Conservation (phyloP, 2,888 invertebrate species). For the Mimumesa dahlbomi region DNA sequence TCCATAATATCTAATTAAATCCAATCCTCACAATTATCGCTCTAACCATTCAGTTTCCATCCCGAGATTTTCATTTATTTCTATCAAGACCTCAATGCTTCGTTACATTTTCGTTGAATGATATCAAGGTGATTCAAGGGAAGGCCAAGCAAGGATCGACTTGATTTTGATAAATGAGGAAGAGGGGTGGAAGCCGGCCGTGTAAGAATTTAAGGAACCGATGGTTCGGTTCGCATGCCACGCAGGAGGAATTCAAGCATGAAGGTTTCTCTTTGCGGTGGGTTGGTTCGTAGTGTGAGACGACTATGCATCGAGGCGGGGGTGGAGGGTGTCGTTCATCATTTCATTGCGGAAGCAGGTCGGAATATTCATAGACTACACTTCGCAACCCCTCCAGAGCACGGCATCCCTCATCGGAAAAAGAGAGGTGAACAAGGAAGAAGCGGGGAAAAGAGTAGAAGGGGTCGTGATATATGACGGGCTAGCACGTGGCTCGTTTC, state of each 20-base stretch:
- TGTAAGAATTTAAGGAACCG: constrained; percentile 76
- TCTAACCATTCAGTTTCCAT: neutral
- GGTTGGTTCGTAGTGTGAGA: constrained; percentile 42
- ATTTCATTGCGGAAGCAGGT: constrained; percentile 72
- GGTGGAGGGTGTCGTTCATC: constrained; percentile 74
- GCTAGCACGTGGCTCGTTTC: constrained; percentile 76
- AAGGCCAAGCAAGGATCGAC: constrained; percentile 63
- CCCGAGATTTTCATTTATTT: too few species aligned
- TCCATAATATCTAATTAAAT: too few species aligned
- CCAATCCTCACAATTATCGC: too few species aligned
- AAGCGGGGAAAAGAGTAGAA: constrained; percentile 49
- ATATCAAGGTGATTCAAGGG: too few species aligned
- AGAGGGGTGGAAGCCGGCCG: constrained; percentile 38
- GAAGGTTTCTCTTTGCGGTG: constrained; percentile 55
- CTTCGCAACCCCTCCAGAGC: constrained; percentile 31
- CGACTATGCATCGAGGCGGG: constrained; percentile 45
- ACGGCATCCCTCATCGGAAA: constrained; percentile 47
- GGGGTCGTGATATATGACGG: constrained; percentile 72
- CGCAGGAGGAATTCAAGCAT: constrained; percentile 66
- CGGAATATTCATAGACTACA: constrained; percentile 77
- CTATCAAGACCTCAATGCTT: too few species aligned
- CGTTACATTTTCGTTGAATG: constrained; percentile 50
- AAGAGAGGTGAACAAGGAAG: constrained; percentile 40
- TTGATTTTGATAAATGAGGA: constrained; percentile 75
- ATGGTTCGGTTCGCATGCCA: constrained; percentile 74